phyloP scores from a whole-genome alignment of 2,797 vertebrate genomes.

The Dendrocincla fuliginosa region DNA sequence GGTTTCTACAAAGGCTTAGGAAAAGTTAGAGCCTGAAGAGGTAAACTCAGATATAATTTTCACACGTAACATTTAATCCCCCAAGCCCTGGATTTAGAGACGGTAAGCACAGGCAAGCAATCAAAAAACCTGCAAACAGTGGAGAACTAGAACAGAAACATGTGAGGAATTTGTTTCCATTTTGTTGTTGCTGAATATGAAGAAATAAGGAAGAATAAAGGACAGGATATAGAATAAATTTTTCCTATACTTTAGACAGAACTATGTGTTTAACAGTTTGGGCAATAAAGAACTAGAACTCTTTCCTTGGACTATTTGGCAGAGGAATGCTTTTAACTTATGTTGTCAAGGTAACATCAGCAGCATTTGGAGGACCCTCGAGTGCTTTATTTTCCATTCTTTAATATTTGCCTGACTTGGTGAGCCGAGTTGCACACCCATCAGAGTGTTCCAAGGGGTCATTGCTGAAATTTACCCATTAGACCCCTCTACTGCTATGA shows the following conservation, averaged over 20 bases:
- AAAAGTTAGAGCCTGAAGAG: not conserved
- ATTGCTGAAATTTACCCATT: not conserved
- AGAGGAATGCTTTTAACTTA: not conserved
- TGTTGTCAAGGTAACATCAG: not conserved
- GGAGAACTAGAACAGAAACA: not conserved
- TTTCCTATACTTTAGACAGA: not conserved
- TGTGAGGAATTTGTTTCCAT: not conserved
- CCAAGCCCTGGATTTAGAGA: not conserved
- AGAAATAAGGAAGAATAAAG: not conserved
- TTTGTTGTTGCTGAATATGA: not conserved
- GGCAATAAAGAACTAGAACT: not conserved
- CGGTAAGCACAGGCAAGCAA: accelerated
- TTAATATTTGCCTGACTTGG: not conserved
- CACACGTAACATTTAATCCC: accelerated
- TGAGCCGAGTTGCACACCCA: not conserved
- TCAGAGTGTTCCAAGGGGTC: not conserved
- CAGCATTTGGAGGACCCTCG: not conserved
- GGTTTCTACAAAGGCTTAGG: not conserved
- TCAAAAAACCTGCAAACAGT: not conserved
- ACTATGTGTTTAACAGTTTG: not conserved
- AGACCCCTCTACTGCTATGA: not conserved
- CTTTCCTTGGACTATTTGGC: not conserved
- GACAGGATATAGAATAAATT: not conserved
- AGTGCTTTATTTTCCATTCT: not conserved
- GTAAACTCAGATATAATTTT: not conserved